Percentiles rank a stretch among this genome's conserved stretches.
These are phyloP conservation scores for Lacerta bilineata DNA, from an alignment of 2,797 vertebrate genomes.

Conservation along the genomic window DNA sequence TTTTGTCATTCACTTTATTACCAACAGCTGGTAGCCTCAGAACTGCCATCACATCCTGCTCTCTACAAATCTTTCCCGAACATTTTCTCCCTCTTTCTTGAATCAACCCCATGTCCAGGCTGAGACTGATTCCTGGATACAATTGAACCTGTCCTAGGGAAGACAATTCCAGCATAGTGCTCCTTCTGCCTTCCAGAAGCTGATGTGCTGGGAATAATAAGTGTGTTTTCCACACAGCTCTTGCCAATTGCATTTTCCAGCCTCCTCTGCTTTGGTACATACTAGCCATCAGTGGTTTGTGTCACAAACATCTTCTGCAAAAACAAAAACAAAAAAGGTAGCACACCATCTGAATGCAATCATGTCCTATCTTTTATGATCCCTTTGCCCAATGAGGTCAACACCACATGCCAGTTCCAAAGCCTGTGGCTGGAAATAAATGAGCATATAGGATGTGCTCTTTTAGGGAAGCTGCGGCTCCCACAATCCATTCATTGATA, in stretches of 20 bases:
- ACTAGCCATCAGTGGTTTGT: neutral
- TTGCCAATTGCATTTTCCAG: neutral
- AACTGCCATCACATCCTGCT: no score
- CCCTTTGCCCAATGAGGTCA: neutral
- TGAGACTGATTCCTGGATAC: neutral
- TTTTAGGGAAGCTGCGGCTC: neutral
- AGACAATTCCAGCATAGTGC: neutral
- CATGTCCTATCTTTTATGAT: neutral
- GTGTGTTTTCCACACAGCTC: neutral
- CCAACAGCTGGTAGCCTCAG: neutral
- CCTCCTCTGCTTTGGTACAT: neutral
- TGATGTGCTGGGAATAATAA: constrained; percentile 9
- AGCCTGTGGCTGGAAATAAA: neutral
- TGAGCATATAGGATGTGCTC: no score
- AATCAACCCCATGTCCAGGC: no score
- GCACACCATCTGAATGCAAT: neutral
- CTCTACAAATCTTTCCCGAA: neutral
- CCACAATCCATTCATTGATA: neutral
- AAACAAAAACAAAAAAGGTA: no score
- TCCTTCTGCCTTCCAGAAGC: neutral
- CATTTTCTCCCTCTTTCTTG: neutral
- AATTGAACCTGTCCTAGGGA: neutral
- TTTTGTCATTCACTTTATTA: neutral
- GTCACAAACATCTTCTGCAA: neutral
- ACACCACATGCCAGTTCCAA: neutral